Evolutionary conservation across 2,797 vertebrate species (phyloP).

Genomic region (Graptemys geographica): DNA sequence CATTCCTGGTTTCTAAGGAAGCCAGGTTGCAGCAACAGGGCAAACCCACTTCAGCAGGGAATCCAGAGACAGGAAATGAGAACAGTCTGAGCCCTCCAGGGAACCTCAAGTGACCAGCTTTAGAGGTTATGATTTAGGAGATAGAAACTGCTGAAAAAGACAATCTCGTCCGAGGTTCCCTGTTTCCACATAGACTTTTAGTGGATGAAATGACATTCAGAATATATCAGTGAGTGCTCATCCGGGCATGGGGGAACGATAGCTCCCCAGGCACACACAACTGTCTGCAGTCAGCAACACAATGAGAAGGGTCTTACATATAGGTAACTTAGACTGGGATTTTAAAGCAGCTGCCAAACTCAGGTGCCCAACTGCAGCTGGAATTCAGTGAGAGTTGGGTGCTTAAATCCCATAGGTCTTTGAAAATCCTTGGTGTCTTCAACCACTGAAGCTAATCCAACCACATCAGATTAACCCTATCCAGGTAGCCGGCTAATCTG

Average conservation of each 20-base stretch:
- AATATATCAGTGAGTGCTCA: background rate
- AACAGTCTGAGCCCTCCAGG: background rate
- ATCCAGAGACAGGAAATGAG: background rate
- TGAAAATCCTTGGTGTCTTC: background rate
- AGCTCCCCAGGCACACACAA: accelerated
- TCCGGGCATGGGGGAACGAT: background rate
- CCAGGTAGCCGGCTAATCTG: background rate
- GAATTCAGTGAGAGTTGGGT: accelerated
- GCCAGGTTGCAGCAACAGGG: background rate
- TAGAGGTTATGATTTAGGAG: background rate
- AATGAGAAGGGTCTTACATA: accelerated
- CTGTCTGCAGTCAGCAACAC: accelerated
- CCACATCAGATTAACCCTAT: background rate
- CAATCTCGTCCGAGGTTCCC: background rate
- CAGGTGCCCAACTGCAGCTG: accelerated
- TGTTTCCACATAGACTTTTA: background rate
- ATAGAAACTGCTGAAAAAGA: background rate
- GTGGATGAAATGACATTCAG: background rate
- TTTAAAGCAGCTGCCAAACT: accelerated
- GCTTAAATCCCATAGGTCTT: accelerated
- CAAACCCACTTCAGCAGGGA: background rate
- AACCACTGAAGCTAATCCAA: background rate
- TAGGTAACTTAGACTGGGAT: background rate
- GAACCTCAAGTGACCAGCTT: background rate
- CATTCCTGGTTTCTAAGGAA: background rate